These are phyloP conservation scores for Diglossa brunneiventris DNA, from an alignment of 2,113 vertebrate species.

Conservation along the genomic window DNA sequence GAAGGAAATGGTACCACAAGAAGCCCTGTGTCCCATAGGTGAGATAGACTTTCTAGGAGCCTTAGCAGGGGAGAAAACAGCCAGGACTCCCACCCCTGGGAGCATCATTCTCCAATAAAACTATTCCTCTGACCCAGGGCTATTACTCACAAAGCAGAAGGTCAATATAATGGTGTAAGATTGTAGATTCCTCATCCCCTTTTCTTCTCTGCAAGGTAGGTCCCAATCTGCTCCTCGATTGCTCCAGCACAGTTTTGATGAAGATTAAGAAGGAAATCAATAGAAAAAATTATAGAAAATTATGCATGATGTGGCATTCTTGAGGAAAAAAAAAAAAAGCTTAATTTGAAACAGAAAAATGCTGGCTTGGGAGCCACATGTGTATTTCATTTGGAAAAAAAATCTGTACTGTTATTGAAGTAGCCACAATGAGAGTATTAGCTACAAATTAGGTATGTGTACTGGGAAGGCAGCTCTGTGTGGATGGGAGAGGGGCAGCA, in stretches of 20 bases:
- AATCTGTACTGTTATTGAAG: slow-evolving; percentile 52
- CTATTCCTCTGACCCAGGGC: not conserved
- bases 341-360: slow-evolving; percentile 52
- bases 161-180: not conserved
- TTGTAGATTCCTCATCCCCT: not conserved
- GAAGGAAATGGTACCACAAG: not conserved
- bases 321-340: not conserved
- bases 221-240: not conserved
- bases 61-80: not conserved
- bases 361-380: slow-evolving; percentile 1
- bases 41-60: not conserved
- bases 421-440: slow-evolving; percentile 54
- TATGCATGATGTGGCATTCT: slow-evolving; percentile 26
- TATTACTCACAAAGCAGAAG: not conserved
- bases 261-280: slow-evolving; percentile 5
- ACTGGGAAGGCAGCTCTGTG: not conserved
- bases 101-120: not conserved
- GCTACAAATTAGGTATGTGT: slow-evolving; percentile 58
- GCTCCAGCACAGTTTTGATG: not conserved
- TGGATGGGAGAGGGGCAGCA: not conserved
- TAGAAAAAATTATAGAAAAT: slow-evolving; percentile 31
- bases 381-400: slow-evolving; percentile 48
- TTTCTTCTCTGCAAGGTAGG: not conserved
- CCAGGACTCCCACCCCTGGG: not conserved
- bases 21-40: not conserved